Base-by-base conservation (phyloP, 2,113 vertebrate species). In the Brachyistius frenatus region DNA sequence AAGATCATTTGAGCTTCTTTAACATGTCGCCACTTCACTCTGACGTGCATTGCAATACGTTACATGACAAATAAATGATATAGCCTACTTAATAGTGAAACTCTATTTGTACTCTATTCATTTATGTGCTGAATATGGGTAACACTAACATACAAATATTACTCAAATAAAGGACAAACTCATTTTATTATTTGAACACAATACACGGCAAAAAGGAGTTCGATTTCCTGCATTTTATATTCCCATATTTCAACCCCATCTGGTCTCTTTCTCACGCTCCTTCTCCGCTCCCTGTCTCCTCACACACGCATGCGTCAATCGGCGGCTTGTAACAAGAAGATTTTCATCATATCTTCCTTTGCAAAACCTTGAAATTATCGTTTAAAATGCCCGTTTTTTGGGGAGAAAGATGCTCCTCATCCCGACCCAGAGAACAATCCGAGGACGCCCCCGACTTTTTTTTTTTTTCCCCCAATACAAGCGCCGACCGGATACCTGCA, bases 241-340 rank as follows among this genome's bases (percentile, higher is more conserved):
- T 61, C 72, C 15, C 76, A 68, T 58, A 69, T 81, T 83, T 75
- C 44, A 57, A 13, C 33, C 60, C 10, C 76, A 76, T 80, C 53
- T 44, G 64, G 49, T 76, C 69, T 68, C 69, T 66, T 65, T 84
- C 80, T 81, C 86, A 69, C 83, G 55, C 84, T 84, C 85, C 68
- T 87, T 77, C 78, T 73, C 79, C 46, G 63, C 79, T 65, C 77
- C 31, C 53, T 0, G 11, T 63, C 44, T 61, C 63, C 56, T 16
- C 63, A 5, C 76, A 33, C 73, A 88, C 91, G 90, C 91, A 92
- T 89, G 91, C 89, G 89, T 84, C 77, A 74, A 62, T 55, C 71
- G 54, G 72, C 8, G 39, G 66, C 73, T 57, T 35, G 35, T 47
- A 78, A 67, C 62, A n/a, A 72, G 57, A 66, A 83, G 68, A 91